Base-by-base conservation (phyloP, 2,797 vertebrate genomes). In the Gastrophryne carolinensis region DNA sequence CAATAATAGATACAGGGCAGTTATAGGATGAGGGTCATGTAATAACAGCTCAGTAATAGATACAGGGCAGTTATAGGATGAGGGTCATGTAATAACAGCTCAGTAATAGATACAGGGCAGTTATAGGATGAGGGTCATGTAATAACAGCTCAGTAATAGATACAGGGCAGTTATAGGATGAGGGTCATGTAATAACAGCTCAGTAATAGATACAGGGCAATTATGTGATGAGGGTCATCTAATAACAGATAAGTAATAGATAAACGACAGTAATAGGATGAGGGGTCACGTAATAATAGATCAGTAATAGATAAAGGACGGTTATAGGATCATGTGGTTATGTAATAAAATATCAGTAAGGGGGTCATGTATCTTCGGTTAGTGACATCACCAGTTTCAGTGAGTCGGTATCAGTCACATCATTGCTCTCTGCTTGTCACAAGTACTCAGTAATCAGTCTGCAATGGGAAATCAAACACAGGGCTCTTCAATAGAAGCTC, bases 391-490 rank as follows among this genome's bases (percentile, higher is more conserved):
- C 41, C 12, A 11, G 13, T 19, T 21, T 29, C 44, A 19, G 17
- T 13, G 29, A 9, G 17, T 19, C 10, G 2, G 32, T 67, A 52
- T 53, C 64, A 34, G 50, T 26, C 17, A 53, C n/a, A 21, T 34
- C 23, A 41, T 24, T 23, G 30, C 29, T 34, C 9, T 30, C 2
- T 11, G 60, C 34, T 65, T 23, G 44, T 26, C 41, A 60, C 21
- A 52, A 61, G 24, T 58, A 29, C 32, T 75, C 41, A 19, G 9
- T 41, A 68, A 53, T 35, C 54, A 67, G 21, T 65, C 17, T 41
- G 15, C 66, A 65, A 73, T 60, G 52, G 15, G 29, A 13, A 13
- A 39, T 67, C 27, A 67, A 75, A 75, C 32, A 66, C 27, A 7
- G 4, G 50, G 44, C 60, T 56, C 60, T 61, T 13, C 72, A 60